Conservation (phyloP, 2,113 vertebrate genomes). For the Scortum barcoo region DNA sequence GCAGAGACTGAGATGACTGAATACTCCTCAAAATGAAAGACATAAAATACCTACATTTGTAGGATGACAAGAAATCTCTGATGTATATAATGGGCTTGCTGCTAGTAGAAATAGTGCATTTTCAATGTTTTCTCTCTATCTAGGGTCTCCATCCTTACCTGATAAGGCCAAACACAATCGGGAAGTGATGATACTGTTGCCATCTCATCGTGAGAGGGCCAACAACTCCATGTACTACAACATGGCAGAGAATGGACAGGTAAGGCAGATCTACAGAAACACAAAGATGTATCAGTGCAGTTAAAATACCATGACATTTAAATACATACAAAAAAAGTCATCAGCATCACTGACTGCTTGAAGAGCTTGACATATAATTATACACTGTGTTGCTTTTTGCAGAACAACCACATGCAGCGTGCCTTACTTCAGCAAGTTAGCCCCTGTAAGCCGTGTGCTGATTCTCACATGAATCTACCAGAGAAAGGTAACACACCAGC, state of each 20-base stretch:
- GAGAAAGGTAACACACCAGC: conserved; percentile 90
- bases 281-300: background rate
- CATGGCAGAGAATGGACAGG: conserved; percentile 94
- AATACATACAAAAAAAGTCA: too few relatives aligned
- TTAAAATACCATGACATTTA: background rate
- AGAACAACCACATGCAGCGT: conserved; percentile 96
- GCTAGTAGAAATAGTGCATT: background rate
- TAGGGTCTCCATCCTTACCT: conserved; percentile 96
- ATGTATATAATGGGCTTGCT: background rate
- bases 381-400: conserved; percentile 19
- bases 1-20: background rate
- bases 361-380: too few relatives aligned
- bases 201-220: conserved; percentile 90
- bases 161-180: conserved; percentile 95
- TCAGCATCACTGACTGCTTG: too few relatives aligned
- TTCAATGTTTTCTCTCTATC: conserved; percentile 23
- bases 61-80: background rate
- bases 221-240: conserved; percentile 93
- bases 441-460: conserved; percentile 95
- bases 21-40: background rate
- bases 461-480: conserved; percentile 92
- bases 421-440: conserved; percentile 96
- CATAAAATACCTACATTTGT: background rate
- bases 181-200: conserved; percentile 94
- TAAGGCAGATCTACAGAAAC: conserved; percentile 60